A percentile compares a stretch with the other conserved stretches of the same genome.
phyloP scores from a whole-genome alignment of 2,888 invertebrate species.

The Ptycholaimellus sp. region DNA sequence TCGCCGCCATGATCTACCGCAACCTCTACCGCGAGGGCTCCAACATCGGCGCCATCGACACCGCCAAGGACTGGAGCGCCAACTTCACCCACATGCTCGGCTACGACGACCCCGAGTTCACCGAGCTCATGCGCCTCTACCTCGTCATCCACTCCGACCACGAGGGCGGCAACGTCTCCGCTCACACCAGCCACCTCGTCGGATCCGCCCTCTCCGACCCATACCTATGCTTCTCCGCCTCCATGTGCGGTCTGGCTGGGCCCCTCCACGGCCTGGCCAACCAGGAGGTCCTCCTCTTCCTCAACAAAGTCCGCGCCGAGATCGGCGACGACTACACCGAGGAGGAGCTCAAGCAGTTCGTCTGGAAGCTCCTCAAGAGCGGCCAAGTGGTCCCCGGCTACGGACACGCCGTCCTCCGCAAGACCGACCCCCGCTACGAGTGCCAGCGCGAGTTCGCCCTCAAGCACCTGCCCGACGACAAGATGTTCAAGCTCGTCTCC shows the following conservation, averaged over 20 bases:
- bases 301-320: slow-evolving; percentile 61
- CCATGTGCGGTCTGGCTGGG: slow-evolving; percentile 76
- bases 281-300: slow-evolving; percentile 73
- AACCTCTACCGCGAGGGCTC: slow-evolving; percentile 62
- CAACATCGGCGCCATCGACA: slow-evolving; percentile 62
- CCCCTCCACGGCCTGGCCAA: slow-evolving; percentile 85
- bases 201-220: slow-evolving; percentile 81
- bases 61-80: slow-evolving; percentile 59
- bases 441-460: slow-evolving; percentile 80
- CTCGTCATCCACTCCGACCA: slow-evolving; percentile 59
- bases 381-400: slow-evolving; percentile 92
- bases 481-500: slow-evolving; percentile 63
- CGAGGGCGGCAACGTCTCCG: slow-evolving; percentile 85
- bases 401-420: slow-evolving; percentile 79
- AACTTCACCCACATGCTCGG: slow-evolving; percentile 78
- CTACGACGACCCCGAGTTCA: slow-evolving; percentile 50
- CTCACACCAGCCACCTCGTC: slow-evolving; percentile 74
- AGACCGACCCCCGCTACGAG: slow-evolving; percentile 72
- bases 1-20: slow-evolving; percentile 76
- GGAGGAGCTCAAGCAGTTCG: slow-evolving; percentile 75
- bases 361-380: slow-evolving; percentile 82
- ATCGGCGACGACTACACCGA: slow-evolving; percentile 59
- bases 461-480: slow-evolving; percentile 69
- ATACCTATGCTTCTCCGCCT: slow-evolving; percentile 68
- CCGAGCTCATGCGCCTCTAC: slow-evolving; percentile 71